phyloP scores from a whole-genome alignment of 1,140 invertebrate genomes.

The Sipha flava region DNA sequence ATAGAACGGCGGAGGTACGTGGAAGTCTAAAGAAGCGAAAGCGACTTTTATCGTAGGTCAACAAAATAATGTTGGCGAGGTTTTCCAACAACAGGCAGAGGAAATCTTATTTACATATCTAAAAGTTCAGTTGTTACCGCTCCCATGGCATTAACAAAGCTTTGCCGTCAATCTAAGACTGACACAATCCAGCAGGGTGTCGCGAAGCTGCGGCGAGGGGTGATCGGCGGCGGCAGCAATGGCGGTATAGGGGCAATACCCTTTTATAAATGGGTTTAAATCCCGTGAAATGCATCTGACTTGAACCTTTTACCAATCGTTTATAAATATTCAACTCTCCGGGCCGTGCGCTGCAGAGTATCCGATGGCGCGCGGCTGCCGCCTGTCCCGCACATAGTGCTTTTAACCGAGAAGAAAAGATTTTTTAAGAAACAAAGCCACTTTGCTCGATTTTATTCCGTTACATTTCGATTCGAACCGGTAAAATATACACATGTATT shows the following conservation, averaged over 20 bases:
- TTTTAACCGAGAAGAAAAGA: background rate
- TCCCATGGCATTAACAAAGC: slow-evolving; percentile 29
- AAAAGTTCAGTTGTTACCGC: slow-evolving; percentile 32
- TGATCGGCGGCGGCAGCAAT: background rate
- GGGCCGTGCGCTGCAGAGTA: background rate
- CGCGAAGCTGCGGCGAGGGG: background rate
- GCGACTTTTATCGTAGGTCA: slow-evolving; percentile 30
- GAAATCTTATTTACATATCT: slow-evolving; percentile 30
- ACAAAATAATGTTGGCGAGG: slow-evolving; percentile 28
- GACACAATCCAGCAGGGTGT: background rate
- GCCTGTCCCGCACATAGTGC: background rate
- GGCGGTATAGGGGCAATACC: background rate
- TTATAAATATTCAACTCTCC: slow-evolving; percentile 31
- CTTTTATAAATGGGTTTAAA: slow-evolving; percentile 32
- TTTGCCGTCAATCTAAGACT: slow-evolving; percentile 31
- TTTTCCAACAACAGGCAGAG: background rate
- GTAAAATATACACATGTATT: background rate
- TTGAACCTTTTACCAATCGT: slow-evolving; percentile 29
- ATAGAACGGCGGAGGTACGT: background rate
- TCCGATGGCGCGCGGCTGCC: background rate
- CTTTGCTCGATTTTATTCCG: background rate
- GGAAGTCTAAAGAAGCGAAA: background rate
- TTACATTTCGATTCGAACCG: background rate
- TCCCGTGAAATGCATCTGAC: slow-evolving; percentile 32
- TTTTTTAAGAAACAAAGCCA: background rate